Conservation (phyloP, 2,888 invertebrate genomes). For the Catonia carolina region DNA sequence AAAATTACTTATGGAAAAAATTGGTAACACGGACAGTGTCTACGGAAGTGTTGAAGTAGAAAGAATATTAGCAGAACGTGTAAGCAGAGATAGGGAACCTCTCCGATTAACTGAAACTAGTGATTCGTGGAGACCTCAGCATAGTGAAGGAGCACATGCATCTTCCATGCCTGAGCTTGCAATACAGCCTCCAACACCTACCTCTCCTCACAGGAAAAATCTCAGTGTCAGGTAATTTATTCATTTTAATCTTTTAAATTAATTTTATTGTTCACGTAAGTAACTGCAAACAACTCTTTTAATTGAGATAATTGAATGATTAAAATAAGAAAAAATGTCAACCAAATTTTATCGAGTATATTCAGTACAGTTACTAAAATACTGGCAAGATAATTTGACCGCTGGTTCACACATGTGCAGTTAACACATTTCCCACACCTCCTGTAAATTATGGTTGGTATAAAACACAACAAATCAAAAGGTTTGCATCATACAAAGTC, state of each 20-base stretch:
- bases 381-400: too few relatives aligned
- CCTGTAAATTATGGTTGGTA: too few relatives aligned
- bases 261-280: too few relatives aligned
- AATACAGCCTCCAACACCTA: slow-evolving; percentile 40
- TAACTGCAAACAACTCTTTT: too few relatives aligned
- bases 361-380: too few relatives aligned
- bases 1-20: slow-evolving; percentile 27
- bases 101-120: slow-evolving; percentile 35
- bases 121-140: slow-evolving; percentile 46
- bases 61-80: slow-evolving; percentile 41
- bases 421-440: too few relatives aligned
- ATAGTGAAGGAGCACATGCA: slow-evolving; percentile 41
- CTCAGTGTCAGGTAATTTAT: slow-evolving; percentile 12
- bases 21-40: slow-evolving; percentile 28
- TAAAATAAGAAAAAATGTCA: too few relatives aligned
- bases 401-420: too few relatives aligned
- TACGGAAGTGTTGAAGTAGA: slow-evolving; percentile 38
- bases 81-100: slow-evolving; percentile 35
- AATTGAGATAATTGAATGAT: too few relatives aligned
- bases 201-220: slow-evolving; percentile 40
- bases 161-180: slow-evolving; percentile 59
- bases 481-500: too few relatives aligned
- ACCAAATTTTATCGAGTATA: too few relatives aligned
- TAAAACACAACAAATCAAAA: too few relatives aligned
- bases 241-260: not conserved